These are phyloP conservation scores for Pipistrellus pygmaeus DNA, from an alignment of 2,797 vertebrate genomes.

Conservation along the genomic window DNA sequence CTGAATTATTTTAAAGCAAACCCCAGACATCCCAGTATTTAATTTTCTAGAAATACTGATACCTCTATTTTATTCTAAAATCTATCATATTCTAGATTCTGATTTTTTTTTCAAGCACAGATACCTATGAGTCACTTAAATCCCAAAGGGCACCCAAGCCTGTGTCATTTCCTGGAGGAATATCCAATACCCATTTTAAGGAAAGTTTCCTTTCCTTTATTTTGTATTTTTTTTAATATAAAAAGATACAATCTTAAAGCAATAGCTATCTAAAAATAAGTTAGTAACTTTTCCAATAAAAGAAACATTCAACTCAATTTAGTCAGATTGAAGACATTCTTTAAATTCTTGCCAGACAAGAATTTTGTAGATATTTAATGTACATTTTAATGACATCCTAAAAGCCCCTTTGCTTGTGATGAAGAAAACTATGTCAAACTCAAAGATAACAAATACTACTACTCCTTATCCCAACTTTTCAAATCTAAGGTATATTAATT, in stretches of 20 bases:
- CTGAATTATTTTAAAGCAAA: conserved; percentile 61
- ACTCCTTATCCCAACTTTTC: background rate
- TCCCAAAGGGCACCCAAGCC: conserved; percentile 51
- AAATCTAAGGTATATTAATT: conserved; percentile 23
- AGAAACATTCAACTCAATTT: conserved; percentile 45
- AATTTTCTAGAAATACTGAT: conserved; percentile 44
- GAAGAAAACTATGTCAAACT: conserved; percentile 15
- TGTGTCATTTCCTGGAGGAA: conserved; percentile 77
- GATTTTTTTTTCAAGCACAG: conserved; percentile 33
- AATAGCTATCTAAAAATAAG: conserved; percentile 68
- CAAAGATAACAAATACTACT: conserved; percentile 17
- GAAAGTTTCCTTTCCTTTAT: conserved; percentile 68
- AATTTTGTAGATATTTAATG: conserved; percentile 49
- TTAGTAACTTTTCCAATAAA: conserved; percentile 60
- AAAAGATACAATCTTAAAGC: conserved; percentile 53
- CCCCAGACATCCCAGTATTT: background rate
- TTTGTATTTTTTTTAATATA: conserved; percentile 35
- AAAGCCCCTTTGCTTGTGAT: background rate
- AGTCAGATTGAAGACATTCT: conserved; percentile 52
- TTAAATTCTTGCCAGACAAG: conserved; percentile 25
- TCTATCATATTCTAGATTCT: conserved; percentile 4
- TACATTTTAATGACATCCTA: conserved; percentile 32
- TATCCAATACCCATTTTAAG: conserved; percentile 73
- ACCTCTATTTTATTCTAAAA: conserved; percentile 14
- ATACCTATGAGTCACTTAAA: conserved; percentile 68